Evolutionary conservation across 2,888 invertebrate genomes (phyloP), one percentile per base, ranked within the genome.

Genomic region (Patella caerulea): DNA sequence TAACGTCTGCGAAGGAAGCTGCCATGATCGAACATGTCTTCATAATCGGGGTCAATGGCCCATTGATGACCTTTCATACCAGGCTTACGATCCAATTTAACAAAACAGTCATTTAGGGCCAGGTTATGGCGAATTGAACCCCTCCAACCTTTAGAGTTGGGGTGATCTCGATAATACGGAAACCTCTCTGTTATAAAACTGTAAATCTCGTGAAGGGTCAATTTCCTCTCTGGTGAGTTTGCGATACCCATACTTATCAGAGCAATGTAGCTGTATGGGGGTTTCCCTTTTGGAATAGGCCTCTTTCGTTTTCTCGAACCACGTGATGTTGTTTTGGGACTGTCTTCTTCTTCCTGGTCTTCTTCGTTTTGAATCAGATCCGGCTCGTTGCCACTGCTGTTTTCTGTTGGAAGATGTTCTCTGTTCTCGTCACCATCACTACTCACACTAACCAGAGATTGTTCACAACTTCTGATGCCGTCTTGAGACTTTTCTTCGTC

Each of bases 211-310:
- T 86, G 83, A 9, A 89, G 80, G 2, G 88, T 86, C 12, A 84
- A 78, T 19, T 81, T 79, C 29, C 85, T 74, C 9, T 84, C 83
- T 2, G 85, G 82, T 0, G 86, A 76, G 79, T 88, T 88, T 55
- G 87, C 87, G 53, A 89, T 88, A 24, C 88, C 87, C 88, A 89
- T 88, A 72, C 86, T 86, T 74, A 89, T 88, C 45, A 89, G 83
- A 7, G 89, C 88, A 69, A 89, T 89, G 79, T 88, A 89, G 74
- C 88, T 87, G 84, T 89, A 89, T n/a, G 89, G 88, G 1, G 89
- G 89, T 78, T 89, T 89, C 56, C 88, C 88, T 59, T 83, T 82
- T 5, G 87, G 87, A 73, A 87, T 83, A 2, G 88, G 87, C 56
- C 86, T 80, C 73, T 88, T 88, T 45, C 88, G 80, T 75, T 84